Evolutionary conservation across 1,140 invertebrate species (phyloP).

Genomic region (Drosophila virilis): DNA sequence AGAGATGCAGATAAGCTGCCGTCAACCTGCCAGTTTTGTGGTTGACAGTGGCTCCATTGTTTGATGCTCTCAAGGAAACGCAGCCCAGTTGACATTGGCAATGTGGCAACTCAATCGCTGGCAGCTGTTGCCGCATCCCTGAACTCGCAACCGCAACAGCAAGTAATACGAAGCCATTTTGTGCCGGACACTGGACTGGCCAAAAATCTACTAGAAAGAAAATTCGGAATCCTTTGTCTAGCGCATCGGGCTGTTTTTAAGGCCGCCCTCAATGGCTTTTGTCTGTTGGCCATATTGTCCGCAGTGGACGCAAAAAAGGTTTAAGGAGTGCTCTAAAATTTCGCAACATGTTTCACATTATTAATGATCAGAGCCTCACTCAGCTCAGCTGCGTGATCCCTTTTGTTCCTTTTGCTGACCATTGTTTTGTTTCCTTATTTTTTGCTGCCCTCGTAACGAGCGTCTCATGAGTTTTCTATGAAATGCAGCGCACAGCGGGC

Average conservation of each 20-base stretch:
- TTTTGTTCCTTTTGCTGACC: constrained; percentile 35
- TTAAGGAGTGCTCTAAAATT: constrained; percentile 67
- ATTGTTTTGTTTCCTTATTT: constrained; percentile 28
- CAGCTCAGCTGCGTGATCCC: constrained; percentile 17
- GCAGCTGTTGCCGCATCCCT: constrained; percentile 37
- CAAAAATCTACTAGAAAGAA: constrained; percentile 18
- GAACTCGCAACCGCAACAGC: constrained; percentile 17
- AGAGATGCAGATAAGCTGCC: constrained; percentile 41
- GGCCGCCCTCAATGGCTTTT: constrained; percentile 64
- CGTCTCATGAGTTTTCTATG: constrained; percentile 59
- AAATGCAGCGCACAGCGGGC: constrained; percentile 32
- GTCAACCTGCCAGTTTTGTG: constrained; percentile 57
- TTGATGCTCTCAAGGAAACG: constrained; percentile 11
- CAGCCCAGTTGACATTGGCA: constrained; percentile 52
- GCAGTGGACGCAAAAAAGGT: constrained; percentile 47
- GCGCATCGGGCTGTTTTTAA: neutral
- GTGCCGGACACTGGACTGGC: constrained; percentile 26
- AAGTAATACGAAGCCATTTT: constrained; percentile 64
- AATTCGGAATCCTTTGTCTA: constrained; percentile 49
- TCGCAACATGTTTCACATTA: constrained; percentile 80
- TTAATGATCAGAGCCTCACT: constrained; percentile 58
- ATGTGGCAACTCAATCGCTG: constrained; percentile 48
- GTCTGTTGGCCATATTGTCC: constrained; percentile 70
- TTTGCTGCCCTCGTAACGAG: constrained; percentile 51
- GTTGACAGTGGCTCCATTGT: constrained; percentile 53